Evolutionary conservation across 2,888 invertebrate species (phyloP).

Genomic region (Girardia tigrina): DNA sequence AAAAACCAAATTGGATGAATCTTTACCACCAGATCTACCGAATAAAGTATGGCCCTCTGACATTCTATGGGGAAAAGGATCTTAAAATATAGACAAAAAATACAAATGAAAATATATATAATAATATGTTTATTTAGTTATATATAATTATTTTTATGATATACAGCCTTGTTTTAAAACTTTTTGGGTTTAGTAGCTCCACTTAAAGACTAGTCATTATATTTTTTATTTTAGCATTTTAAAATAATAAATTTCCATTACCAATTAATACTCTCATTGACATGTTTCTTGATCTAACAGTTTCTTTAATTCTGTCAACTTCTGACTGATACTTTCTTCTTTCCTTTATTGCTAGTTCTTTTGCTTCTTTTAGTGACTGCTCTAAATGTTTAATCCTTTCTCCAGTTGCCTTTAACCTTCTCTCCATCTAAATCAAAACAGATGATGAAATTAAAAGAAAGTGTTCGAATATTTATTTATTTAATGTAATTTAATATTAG

Average conservation of each 20-base stretch:
- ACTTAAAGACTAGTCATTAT: too few relatives aligned
- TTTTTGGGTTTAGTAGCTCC: too few relatives aligned
- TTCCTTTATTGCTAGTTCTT: background rate
- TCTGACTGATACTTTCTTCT: slow-evolving; percentile 11
- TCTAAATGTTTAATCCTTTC: background rate
- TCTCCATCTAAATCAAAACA: background rate
- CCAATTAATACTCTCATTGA: background rate
- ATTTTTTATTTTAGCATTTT: background rate
- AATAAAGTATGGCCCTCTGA: too few relatives aligned
- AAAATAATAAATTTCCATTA: background rate
- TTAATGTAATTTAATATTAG: background rate
- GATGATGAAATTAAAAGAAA: background rate
- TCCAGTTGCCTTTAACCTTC: background rate
- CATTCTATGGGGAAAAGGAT: too few relatives aligned
- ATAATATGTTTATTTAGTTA: too few relatives aligned
- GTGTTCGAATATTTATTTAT: background rate
- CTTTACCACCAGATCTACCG: too few relatives aligned
- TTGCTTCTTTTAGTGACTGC: background rate
- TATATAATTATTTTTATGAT: too few relatives aligned
- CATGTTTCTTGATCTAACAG: background rate
- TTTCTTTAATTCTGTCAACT: slow-evolving; percentile 19
- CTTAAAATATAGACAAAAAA: too few relatives aligned
- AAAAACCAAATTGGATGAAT: too few relatives aligned
- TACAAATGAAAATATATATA: too few relatives aligned
- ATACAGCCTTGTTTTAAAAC: too few relatives aligned